These are phyloP conservation scores for Mythimna albipuncta DNA, from an alignment of 2,888 invertebrate species.

Conservation along the genomic window DNA sequence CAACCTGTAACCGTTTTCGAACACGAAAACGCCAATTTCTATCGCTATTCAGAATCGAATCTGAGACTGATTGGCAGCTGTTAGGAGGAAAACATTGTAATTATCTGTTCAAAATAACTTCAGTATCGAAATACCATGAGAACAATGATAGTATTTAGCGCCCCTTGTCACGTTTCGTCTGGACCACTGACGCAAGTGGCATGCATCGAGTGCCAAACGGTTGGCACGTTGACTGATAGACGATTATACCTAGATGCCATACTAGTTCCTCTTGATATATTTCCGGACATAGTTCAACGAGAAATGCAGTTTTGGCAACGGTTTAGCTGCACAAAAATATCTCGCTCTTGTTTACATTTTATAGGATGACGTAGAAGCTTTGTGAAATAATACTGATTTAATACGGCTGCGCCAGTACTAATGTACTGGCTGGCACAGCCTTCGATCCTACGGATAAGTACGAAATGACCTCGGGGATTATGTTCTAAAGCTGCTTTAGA, in stretches of 20 bases:
- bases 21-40: constrained; percentile 12
- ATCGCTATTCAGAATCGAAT: constrained; percentile 7
- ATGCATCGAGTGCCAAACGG: constrained; percentile 54
- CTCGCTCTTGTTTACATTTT: constrained; percentile 18
- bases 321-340: constrained; percentile 20
- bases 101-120: constrained; percentile 35
- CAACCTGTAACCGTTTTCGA: neutral
- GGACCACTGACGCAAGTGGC: constrained; percentile 59
- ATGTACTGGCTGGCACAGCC: too few species aligned
- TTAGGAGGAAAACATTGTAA: constrained; percentile 16
- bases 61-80: constrained; percentile 30
- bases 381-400: neutral
- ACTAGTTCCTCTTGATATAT: constrained; percentile 45
- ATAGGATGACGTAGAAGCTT: constrained; percentile 7
- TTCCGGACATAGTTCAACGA: constrained; percentile 32
- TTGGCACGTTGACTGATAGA: constrained; percentile 54
- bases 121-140: constrained; percentile 27
- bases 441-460: constrained; percentile 2
- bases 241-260: constrained; percentile 36
- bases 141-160: constrained; percentile 52
- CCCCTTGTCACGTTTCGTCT: constrained; percentile 45
- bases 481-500: neutral
- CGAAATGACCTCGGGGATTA: neutral
- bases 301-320: constrained; percentile 38
- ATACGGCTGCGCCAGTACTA: neutral